Evolutionary conservation across 2,888 invertebrate genomes (phyloP), one percentile per base, ranked within the genome.

Genomic region (Xiphydria camelus): DNA sequence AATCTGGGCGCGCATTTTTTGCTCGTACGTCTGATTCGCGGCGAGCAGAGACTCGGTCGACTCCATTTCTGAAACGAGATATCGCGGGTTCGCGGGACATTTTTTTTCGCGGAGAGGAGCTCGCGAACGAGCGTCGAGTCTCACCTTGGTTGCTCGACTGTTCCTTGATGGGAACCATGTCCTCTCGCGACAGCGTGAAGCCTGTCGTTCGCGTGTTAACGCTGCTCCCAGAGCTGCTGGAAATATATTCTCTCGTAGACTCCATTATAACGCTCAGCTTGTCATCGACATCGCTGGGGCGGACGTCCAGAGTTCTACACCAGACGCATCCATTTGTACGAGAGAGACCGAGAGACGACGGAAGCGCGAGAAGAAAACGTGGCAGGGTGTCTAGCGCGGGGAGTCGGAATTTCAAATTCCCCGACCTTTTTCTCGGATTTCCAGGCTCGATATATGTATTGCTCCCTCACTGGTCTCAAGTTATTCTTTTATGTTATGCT

Each of bases 181-280:
- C 73, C 26, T 73, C 73, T 2, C 65, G 65, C 2, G 64, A 61
- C 17, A 68, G 53, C 14, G 66, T 65, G 32, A 70, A 72, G 29
- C 57, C 64, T 3, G 65, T 55, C 15, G 66, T 67, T 51, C 69
- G 59, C 12, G 62, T 64, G 37, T 66, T 62, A 6, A 42, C 59
- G 42, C 66, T 68, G 29, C 68, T 71, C 9, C 64, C 59, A 10
- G 72, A 73, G 50, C 71, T 72, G 20, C 64, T 76, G 17, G 79
- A 83, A 77, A 80, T 81, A 59, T 81, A 82, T 65, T 84, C 84
- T 61, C 82, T 78, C 2, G 84, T 83, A 9, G 83, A 80, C 73
- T 84, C 84, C 78, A 83, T 79, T 49, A 85, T 83, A 19, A 82
- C 80, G 23, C 83, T 84, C 23, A 85, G 73, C 26, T 81, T 76